Conservation (phyloP, 2,797 vertebrate species). For the Otolemur crassicaudatus region DNA sequence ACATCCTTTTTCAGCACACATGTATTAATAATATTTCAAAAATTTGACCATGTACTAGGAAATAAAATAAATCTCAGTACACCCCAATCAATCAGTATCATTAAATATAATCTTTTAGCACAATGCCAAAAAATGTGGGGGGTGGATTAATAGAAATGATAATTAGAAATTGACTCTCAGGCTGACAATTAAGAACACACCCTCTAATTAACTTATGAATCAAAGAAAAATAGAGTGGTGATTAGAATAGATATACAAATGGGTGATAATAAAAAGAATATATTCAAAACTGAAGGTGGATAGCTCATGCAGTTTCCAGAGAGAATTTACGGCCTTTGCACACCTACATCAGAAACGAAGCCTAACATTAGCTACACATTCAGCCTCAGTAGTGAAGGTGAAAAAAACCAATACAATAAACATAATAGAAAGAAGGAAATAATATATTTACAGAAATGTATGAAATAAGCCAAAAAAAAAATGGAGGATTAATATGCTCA, state of each 20-base stretch:
- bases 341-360: background rate
- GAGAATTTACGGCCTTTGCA: background rate
- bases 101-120: background rate
- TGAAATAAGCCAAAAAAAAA: background rate
- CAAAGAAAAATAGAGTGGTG: background rate
- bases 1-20: background rate
- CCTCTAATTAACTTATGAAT: slow-evolving; percentile 11
- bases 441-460: background rate
- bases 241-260: slow-evolving; percentile 27
- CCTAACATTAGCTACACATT: background rate
- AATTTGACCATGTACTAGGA: background rate
- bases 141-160: background rate
- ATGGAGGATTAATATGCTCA: background rate
- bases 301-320: background rate
- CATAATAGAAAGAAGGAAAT: background rate
- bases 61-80: background rate
- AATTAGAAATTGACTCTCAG: background rate
- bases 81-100: background rate
- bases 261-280: background rate
- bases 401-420: background rate
- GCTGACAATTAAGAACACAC: slow-evolving; percentile 13
- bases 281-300: background rate
- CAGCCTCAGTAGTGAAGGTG: background rate
- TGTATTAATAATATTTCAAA: background rate
- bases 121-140: background rate